phyloP scores from a whole-genome alignment of 2,797 vertebrate species.

The Leucoraja ocellata region DNA sequence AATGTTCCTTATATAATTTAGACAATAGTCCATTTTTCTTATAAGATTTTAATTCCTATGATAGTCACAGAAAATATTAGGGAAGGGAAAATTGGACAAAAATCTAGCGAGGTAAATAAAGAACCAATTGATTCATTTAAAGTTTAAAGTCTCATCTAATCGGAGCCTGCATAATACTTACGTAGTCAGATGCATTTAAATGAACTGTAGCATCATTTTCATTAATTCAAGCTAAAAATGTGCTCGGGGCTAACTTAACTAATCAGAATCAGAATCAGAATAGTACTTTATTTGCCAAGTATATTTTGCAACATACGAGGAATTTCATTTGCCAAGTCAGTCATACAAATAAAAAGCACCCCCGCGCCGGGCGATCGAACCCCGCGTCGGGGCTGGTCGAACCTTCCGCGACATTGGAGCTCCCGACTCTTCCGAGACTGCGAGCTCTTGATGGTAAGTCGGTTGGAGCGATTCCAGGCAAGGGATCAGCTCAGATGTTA shows the following conservation, averaged over 20 bases:
- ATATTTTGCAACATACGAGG: too few relatives aligned
- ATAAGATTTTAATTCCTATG: not conserved
- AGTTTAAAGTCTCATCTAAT: not conserved
- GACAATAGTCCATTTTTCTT: not conserved
- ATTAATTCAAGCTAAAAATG: not conserved
- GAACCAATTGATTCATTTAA: not conserved
- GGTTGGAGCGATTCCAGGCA: too few relatives aligned
- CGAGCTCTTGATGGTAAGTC: too few relatives aligned
- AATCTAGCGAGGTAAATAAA: not conserved
- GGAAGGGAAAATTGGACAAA: not conserved
- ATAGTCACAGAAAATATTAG: not conserved
- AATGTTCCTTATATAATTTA: not conserved
- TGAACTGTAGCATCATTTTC: not conserved
- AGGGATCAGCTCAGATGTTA: too few relatives aligned
- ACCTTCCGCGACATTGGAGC: too few relatives aligned
- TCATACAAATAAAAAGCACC: too few relatives aligned
- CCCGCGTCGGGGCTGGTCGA: too few relatives aligned
- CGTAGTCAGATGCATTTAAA: not conserved
- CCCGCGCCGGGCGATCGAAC: too few relatives aligned
- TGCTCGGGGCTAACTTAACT: not conserved
- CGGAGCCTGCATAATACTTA: not conserved
- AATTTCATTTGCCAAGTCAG: too few relatives aligned
- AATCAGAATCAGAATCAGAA: not conserved
- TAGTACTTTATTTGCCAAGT: too few relatives aligned
- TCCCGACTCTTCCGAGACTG: too few relatives aligned